These are phyloP conservation scores for Calyptommatus sinebrachiatus DNA, from an alignment of 2,113 vertebrate genomes.

Conservation along the genomic window DNA sequence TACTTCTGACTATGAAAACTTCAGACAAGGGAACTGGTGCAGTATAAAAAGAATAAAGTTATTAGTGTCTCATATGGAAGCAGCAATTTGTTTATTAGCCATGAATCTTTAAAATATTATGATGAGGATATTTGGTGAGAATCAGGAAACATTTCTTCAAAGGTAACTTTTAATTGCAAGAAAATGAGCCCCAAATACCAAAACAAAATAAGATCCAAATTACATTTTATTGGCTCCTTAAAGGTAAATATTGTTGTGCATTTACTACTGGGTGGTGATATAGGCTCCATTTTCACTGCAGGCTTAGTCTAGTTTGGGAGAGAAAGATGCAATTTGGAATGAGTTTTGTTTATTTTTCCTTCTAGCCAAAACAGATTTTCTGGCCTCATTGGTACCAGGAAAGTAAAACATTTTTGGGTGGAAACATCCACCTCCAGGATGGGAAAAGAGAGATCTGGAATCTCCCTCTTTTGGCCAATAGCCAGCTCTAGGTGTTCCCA, in stretches of 20 bases:
- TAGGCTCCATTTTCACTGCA: too few relatives aligned
- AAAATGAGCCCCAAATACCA: not conserved
- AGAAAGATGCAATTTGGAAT: too few relatives aligned
- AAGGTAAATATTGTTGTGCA: not conserved
- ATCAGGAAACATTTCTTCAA: not conserved
- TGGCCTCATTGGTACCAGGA: too few relatives aligned
- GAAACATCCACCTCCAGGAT: too few relatives aligned
- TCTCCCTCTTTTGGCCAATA: too few relatives aligned
- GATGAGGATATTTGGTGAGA: too few relatives aligned
- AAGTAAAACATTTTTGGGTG: too few relatives aligned
- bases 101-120: not conserved
- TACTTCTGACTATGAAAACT: not conserved
- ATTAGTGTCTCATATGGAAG: not conserved
- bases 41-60: not conserved
- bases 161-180: accelerated
- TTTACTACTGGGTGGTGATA: not conserved
- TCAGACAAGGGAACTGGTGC: not conserved
- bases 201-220: slow-evolving; percentile 6
- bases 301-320: too few relatives aligned
- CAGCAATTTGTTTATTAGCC: not conserved
- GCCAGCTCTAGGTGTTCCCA: too few relatives aligned
- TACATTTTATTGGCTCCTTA: slow-evolving; percentile 16
- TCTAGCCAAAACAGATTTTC: too few relatives aligned
- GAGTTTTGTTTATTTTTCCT: too few relatives aligned
- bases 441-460: too few relatives aligned